These are phyloP conservation scores for Sarcophaga carnaria DNA, from an alignment of 2,888 invertebrate species.

Conservation along the genomic window DNA sequence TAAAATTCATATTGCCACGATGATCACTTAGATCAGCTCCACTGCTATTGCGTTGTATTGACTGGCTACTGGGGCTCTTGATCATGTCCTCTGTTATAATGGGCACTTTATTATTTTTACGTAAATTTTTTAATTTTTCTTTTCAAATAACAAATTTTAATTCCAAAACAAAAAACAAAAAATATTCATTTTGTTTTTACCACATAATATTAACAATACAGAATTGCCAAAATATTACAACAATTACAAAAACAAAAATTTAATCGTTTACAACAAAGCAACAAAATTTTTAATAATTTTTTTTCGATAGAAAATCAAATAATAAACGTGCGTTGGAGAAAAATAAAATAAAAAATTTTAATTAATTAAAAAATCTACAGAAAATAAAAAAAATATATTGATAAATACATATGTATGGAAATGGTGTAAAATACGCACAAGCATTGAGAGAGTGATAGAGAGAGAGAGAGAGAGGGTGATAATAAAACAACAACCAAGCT, in stretches of 20 bases:
- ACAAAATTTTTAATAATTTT: neutral
- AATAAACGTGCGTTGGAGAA: neutral
- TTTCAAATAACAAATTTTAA: slow-evolving; percentile 16
- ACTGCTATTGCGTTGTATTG: slow-evolving; percentile 91
- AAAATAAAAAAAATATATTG: too few relatives aligned
- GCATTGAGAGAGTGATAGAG: too few relatives aligned
- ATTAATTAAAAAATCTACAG: too few relatives aligned
- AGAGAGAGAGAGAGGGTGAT: too few relatives aligned
- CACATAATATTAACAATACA: slow-evolving; percentile 1
- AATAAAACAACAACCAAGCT: too few relatives aligned
- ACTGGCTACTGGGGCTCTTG: slow-evolving; percentile 91
- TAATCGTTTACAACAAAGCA: neutral
- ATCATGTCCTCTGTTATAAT: slow-evolving; percentile 85
- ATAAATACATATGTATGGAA: too few relatives aligned
- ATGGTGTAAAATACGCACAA: too few relatives aligned
- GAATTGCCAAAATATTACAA: neutral
- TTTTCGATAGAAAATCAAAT: neutral
- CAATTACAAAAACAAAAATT: neutral
- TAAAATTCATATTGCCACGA: slow-evolving; percentile 93
- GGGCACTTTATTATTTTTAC: slow-evolving; percentile 72
- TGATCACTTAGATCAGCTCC: slow-evolving; percentile 85
- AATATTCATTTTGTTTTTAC: slow-evolving; percentile 15
- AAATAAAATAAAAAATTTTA: slow-evolving; percentile 2
- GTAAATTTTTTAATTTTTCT: slow-evolving; percentile 74
- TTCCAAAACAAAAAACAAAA: neutral